phyloP scores from a whole-genome alignment of 2,113 vertebrate species.

The Channa argus region DNA sequence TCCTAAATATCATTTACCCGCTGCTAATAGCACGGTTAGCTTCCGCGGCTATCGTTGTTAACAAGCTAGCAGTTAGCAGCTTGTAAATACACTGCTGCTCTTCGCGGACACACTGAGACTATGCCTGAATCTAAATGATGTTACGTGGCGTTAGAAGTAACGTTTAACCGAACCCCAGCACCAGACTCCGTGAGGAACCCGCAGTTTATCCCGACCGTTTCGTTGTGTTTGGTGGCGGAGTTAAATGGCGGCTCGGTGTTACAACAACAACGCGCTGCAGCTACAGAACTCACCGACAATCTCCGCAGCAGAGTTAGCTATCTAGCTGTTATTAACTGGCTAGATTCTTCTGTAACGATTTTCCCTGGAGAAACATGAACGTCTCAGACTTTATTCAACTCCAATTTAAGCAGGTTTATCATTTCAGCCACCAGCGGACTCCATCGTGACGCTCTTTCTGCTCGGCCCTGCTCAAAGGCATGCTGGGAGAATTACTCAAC shows the following conservation, averaged over 20 bases:
- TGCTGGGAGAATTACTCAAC: constrained; percentile 49
- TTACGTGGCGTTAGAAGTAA: too few species aligned
- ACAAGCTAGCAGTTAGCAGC: background rate
- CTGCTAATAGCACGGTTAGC: background rate
- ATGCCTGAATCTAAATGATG: too few species aligned
- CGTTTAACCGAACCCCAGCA: too few species aligned
- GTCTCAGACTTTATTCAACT: constrained; percentile 32
- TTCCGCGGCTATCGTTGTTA: background rate
- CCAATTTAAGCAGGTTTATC: background rate
- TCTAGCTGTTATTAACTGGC: constrained; percentile 34
- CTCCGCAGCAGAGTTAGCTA: constrained; percentile 52
- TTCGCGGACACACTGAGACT: too few species aligned
- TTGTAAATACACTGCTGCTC: background rate
- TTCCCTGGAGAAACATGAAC: constrained; percentile 21
- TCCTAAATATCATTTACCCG: background rate
- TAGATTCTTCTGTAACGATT: constrained; percentile 13
- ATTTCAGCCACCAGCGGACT: constrained; percentile 58
- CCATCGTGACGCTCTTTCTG: constrained; percentile 66
- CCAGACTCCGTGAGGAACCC: too few species aligned
- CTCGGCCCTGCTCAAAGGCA: constrained; percentile 46
- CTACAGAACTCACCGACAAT: constrained; percentile 67
- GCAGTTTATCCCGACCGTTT: background rate
- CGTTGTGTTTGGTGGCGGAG: background rate
- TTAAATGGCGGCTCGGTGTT: constrained; percentile 70
- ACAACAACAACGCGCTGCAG: constrained; percentile 40